Evolutionary conservation across 2,797 vertebrate genomes (phyloP).

Genomic region (Merluccius polli): DNA sequence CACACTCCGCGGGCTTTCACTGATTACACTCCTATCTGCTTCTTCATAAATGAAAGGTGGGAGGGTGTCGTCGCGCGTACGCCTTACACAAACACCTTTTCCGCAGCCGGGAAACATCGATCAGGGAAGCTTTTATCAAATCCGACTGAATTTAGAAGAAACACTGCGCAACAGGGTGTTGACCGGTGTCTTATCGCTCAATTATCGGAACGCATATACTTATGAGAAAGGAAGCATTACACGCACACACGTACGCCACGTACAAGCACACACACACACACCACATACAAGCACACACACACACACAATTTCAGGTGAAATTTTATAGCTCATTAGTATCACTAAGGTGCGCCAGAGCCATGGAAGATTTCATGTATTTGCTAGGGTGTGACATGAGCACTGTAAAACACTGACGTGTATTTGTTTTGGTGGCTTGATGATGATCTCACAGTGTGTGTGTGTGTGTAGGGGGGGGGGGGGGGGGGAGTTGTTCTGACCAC

Average conservation of each 20-base stretch:
- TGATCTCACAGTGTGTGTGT: too few relatives aligned
- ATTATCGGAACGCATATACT: background rate
- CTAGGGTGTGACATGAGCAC: too few relatives aligned
- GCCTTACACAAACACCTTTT: background rate
- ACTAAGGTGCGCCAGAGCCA: too few relatives aligned
- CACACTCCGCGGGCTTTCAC: too few relatives aligned
- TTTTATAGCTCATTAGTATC: background rate
- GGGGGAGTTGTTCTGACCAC: too few relatives aligned
- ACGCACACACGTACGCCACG: background rate
- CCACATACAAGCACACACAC: background rate
- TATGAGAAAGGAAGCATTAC: background rate
- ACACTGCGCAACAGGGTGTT: background rate
- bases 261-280: constrained; percentile 9
- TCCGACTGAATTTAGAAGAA: background rate
- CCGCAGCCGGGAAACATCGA: too few relatives aligned
- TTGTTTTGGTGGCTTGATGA: too few relatives aligned
- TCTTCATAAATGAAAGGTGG: too few relatives aligned
- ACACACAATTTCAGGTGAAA: background rate
- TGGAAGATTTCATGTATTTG: background rate
- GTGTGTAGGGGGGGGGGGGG: too few relatives aligned
- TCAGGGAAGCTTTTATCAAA: background rate
- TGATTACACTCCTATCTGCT: too few relatives aligned
- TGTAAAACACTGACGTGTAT: too few relatives aligned
- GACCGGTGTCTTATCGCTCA: background rate
- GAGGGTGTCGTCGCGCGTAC: too few relatives aligned